phyloP scores from a whole-genome alignment of 23 tunicate genomes.

The Aplidium turbinatum region DNA sequence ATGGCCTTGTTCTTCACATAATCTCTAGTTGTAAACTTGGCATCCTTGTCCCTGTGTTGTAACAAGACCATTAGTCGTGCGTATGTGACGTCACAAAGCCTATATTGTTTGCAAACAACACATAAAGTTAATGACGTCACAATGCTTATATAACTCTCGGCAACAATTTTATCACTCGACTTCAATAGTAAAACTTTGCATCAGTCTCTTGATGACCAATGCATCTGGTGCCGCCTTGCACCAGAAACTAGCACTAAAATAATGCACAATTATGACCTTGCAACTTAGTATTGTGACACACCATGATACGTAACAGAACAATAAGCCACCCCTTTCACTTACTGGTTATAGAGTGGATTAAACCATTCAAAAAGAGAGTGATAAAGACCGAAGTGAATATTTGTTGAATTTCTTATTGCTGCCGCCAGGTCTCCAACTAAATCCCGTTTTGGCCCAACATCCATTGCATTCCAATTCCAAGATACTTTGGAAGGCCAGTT shows the following conservation, averaged over 20 bases:
- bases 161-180: too few relatives aligned
- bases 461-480: conserved; percentile 78
- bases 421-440: conserved; percentile 77
- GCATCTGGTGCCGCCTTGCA: too few relatives aligned
- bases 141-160: too few relatives aligned
- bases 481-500: conserved; percentile 81
- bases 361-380: conserved; percentile 89
- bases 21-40: conserved; percentile 58
- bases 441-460: conserved; percentile 81
- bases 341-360: conserved; percentile 60
- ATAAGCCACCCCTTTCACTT: conserved; percentile 1
- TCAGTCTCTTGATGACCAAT: too few relatives aligned
- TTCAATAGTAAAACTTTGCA: too few relatives aligned
- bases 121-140: too few relatives aligned
- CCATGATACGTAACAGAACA: neutral
- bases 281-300: neutral
- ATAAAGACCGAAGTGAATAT: conserved; percentile 69
- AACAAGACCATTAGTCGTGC: too few relatives aligned
- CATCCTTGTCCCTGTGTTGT: conserved; percentile 57
- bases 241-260: too few relatives aligned
- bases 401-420: conserved; percentile 59
- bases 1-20: conserved; percentile 55
- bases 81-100: too few relatives aligned
- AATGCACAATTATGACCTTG: neutral
- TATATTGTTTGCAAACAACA: too few relatives aligned